Evolutionary conservation across 2,797 vertebrate species (phyloP).

Genomic region (Eptatretus atami): DNA sequence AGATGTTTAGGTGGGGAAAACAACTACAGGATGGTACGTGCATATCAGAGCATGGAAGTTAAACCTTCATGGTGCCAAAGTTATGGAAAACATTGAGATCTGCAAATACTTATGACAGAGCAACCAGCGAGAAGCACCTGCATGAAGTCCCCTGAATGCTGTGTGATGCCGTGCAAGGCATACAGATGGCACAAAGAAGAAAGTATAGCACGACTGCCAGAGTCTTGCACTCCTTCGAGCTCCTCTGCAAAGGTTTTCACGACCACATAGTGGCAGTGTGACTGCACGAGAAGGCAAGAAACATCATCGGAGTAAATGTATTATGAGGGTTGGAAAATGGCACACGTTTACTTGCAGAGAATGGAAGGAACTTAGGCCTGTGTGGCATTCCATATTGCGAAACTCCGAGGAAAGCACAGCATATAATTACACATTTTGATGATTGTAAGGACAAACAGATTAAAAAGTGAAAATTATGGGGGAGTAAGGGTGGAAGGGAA

Average conservation of each 20-base stretch:
- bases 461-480: no score
- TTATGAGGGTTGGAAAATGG: background rate
- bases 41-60: background rate
- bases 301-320: background rate
- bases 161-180: slow-evolving; percentile 36
- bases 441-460: no score
- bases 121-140: slow-evolving; percentile 21
- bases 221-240: slow-evolving; percentile 28
- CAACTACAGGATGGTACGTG: background rate
- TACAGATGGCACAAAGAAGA: slow-evolving; percentile 48
- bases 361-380: no score
- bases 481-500: no score
- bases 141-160: slow-evolving; percentile 52
- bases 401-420: no score
- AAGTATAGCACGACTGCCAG: slow-evolving; percentile 25
- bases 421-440: no score
- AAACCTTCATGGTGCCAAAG: background rate
- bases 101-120: background rate
- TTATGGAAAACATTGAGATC: no score
- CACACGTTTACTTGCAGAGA: no score
- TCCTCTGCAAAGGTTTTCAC: slow-evolving; percentile 57
- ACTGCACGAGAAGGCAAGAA: slow-evolving; percentile 17
- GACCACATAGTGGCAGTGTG: slow-evolving; percentile 71
- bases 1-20: background rate
- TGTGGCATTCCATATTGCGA: no score